Percentiles rank a stretch among this genome's conserved stretches.
phyloP scores from a whole-genome alignment of 2,797 vertebrate genomes.

The Chloroceryle amazona region DNA sequence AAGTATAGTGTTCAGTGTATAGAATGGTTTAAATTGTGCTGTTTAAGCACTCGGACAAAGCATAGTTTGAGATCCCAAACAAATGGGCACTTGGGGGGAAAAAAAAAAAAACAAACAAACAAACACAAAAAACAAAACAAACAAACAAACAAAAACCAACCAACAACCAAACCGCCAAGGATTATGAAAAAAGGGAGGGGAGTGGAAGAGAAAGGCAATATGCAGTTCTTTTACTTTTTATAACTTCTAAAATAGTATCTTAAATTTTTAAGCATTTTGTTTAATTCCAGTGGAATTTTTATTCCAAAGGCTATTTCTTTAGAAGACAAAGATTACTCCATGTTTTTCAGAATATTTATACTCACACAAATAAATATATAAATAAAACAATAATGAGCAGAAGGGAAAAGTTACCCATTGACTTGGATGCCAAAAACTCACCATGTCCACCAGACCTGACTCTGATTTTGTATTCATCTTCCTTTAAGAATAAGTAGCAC shows the following conservation, averaged over 20 bases:
- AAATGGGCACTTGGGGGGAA: neutral
- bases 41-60: neutral
- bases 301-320: neutral
- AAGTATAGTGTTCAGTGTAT: neutral
- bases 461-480: neutral
- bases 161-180: neutral
- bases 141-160: no score
- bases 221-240: neutral
- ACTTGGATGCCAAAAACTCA: neutral
- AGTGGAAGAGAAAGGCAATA: neutral
- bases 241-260: neutral
- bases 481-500: neutral
- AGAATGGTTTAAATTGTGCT: neutral
- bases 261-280: neutral
- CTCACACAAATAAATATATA: neutral
- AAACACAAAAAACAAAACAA: neutral
- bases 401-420: neutral
- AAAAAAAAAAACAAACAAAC: rapidly evolving
- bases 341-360: neutral
- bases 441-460: rapidly evolving
- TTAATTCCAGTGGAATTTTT: neutral
- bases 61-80: neutral
- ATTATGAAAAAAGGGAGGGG: rapidly evolving
- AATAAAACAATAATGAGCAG: neutral
- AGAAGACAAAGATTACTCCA: neutral